A percentile compares a stretch with the other conserved stretches of the same genome.
Conservation (phyloP, 2,888 invertebrate species). For the Thymelicus acteon region DNA sequence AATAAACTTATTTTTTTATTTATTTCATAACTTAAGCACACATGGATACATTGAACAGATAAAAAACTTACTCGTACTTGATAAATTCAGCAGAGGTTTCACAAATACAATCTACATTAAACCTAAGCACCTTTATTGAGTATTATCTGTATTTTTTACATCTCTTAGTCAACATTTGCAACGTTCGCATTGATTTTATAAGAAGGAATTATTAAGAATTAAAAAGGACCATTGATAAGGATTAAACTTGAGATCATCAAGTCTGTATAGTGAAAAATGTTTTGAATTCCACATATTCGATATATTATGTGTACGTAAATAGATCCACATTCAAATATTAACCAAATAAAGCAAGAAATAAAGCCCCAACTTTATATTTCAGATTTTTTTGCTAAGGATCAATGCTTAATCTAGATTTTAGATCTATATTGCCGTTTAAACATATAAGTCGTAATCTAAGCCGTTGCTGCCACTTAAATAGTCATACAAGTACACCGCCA, state of each 20-base stretch:
- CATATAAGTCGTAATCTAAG: slow-evolving; percentile 82
- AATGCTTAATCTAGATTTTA: not conserved
- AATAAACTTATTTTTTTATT: not conserved
- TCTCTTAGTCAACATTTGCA: not conserved
- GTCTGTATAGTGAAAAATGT: too few relatives aligned
- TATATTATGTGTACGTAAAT: too few relatives aligned
- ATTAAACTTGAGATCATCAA: too few relatives aligned
- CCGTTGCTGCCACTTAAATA: slow-evolving; percentile 86
- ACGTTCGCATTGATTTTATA: not conserved
- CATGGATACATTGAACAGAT: too few relatives aligned
- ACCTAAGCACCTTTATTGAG: slow-evolving; percentile 29
- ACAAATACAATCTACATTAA: slow-evolving; percentile 21
- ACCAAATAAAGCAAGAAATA: not conserved
- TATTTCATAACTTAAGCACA: too few relatives aligned
- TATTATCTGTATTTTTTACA: slow-evolving; percentile 15
- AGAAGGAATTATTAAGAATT: not conserved
- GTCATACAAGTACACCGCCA: slow-evolving; percentile 86
- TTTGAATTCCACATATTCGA: too few relatives aligned
- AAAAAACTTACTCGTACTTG: not conserved
- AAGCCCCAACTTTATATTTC: not conserved
- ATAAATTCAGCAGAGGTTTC: slow-evolving; percentile 37
- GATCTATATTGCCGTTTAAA: slow-evolving; percentile 52
- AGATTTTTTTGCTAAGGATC: not conserved
- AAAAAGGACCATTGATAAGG: too few relatives aligned
- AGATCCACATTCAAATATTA: too few relatives aligned